Conservation (phyloP, 2,888 invertebrate species). For the Lasioglossum figueresi region DNA sequence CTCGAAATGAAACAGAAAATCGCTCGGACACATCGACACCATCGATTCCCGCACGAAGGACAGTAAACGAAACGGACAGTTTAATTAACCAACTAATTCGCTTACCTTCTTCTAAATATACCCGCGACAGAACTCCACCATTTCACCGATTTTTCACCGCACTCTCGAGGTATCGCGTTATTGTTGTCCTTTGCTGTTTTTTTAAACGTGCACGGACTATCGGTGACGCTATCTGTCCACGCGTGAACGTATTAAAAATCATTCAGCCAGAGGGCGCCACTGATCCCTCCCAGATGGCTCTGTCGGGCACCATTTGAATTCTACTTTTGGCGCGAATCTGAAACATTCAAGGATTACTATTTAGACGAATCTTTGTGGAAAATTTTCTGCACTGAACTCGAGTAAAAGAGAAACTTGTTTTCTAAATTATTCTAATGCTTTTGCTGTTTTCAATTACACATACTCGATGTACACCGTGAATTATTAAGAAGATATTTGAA, state of each 20-base stretch:
- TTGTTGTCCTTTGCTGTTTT: conserved; percentile 73
- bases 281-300: conserved; percentile 9
- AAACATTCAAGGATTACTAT: not conserved
- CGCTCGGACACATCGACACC: not conserved
- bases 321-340: not conserved
- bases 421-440: not conserved
- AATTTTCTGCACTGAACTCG: too few species aligned
- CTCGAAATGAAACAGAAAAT: not conserved
- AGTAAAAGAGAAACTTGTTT: not conserved
- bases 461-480: not conserved
- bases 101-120: conserved; percentile 78
- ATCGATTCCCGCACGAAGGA: conserved; percentile 27
- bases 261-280: not conserved
- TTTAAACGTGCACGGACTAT: conserved; percentile 59
- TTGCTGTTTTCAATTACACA: not conserved
- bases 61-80: conserved; percentile 10
- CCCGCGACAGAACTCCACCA: conserved; percentile 76
- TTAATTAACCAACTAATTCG: conserved; percentile 50
- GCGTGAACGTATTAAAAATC: conserved; percentile 10
- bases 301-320: conserved; percentile 1
- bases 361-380: not conserved
- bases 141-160: conserved; percentile 76
- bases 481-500: not conserved
- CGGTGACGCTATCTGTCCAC: conserved; percentile 62
- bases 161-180: conserved; percentile 63